Evolutionary conservation across 2,888 invertebrate genomes (phyloP).

Genomic region (Pachycephus smyrnensis): DNA sequence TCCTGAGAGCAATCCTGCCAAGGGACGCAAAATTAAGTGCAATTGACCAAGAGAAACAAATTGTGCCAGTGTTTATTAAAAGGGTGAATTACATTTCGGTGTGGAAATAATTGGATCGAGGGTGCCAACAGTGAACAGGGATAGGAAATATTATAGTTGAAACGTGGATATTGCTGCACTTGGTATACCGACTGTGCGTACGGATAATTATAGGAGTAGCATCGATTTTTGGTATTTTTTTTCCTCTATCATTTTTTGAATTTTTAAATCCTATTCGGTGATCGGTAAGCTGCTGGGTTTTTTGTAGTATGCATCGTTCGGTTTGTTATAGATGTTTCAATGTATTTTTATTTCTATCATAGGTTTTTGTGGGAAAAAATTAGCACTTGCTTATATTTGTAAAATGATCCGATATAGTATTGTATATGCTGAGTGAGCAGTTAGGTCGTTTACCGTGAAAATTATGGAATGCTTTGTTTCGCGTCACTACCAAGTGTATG

Average conservation of each 20-base stretch:
- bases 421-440: neutral
- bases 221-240: neutral
- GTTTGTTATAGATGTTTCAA: too few species aligned
- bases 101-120: neutral
- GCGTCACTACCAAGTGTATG: neutral
- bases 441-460: neutral
- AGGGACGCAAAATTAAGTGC: neutral
- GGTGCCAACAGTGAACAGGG: neutral
- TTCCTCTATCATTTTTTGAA: neutral
- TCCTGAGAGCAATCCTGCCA: neutral
- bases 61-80: neutral
- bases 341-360: too few species aligned
- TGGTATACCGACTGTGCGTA: neutral
- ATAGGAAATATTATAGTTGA: neutral
- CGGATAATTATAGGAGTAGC: neutral
- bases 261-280: neutral
- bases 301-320: too few species aligned
- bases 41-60: neutral
- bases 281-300: too few species aligned
- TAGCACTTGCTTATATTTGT: too few species aligned
- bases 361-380: too few species aligned
- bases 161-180: neutral
- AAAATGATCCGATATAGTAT: neutral
- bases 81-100: neutral
- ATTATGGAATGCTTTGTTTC: neutral